Percentiles rank a stretch among this genome's conserved stretches.
These are phyloP conservation scores for Neuroterus valhalla DNA, from an alignment of 1,140 invertebrate genomes.

Conservation along the genomic window DNA sequence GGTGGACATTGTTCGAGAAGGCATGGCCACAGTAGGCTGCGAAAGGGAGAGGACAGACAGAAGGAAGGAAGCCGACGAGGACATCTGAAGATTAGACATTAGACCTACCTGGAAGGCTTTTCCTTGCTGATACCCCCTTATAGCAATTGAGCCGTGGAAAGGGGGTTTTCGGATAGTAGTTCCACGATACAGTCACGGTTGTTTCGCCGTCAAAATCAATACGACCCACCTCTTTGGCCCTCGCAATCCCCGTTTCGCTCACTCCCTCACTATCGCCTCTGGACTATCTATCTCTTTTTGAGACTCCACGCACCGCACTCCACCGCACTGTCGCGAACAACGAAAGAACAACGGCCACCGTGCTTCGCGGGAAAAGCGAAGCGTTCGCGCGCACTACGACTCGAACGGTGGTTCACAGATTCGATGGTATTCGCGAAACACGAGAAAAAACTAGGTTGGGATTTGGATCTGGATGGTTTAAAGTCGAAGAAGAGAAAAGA, in stretches of 20 bases:
- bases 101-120: not conserved
- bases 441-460: not conserved
- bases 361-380: not conserved
- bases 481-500: not conserved
- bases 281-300: not conserved
- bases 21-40: no score
- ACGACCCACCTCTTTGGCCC: conserved; percentile 48
- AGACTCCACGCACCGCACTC: conserved; percentile 4
- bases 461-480: not conserved
- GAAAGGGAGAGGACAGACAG: no score
- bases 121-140: conserved; percentile 24
- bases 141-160: conserved; percentile 22
- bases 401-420: not conserved
- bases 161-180: conserved; percentile 26
- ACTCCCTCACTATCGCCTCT: conserved; percentile 2
- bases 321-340: not conserved
- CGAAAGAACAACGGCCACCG: not conserved
- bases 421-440: not conserved
- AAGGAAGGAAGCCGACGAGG: no score
- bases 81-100: no score
- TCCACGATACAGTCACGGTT: conserved; percentile 39
- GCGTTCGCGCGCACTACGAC: not conserved
- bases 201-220: conserved; percentile 55
- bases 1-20: no score
- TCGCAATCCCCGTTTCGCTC: conserved; percentile 34